Evolutionary conservation across 2,797 vertebrate genomes (phyloP).

Genomic region (Acipenser ruthenus): DNA sequence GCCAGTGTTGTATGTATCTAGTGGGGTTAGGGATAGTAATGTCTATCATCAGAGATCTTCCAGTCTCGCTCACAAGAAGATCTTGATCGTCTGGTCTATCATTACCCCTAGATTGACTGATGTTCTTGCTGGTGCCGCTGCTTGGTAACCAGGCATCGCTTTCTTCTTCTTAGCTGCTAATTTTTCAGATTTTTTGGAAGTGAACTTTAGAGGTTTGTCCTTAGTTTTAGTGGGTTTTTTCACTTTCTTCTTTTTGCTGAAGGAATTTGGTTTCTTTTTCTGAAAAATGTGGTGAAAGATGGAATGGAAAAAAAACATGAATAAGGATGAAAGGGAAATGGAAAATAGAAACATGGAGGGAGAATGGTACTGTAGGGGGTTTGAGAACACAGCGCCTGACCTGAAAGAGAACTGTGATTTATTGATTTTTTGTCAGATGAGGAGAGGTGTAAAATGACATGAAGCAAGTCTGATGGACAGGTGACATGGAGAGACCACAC

Average conservation of each 20-base stretch:
- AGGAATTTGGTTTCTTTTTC: constrained; percentile 86
- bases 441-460: constrained; percentile 26
- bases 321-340: constrained; percentile 50
- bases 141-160: constrained; percentile 70
- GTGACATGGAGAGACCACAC: constrained; percentile 33
- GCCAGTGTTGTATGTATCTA: constrained; percentile 59
- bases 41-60: constrained; percentile 89
- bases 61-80: constrained; percentile 62
- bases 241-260: constrained; percentile 85
- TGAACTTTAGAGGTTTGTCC: constrained; percentile 75
- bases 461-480: constrained; percentile 22
- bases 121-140: constrained; percentile 68
- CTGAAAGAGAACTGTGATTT: constrained; percentile 35
- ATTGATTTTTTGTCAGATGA: constrained; percentile 19
- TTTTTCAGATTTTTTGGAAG: constrained; percentile 79
- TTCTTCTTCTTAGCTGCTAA: constrained; percentile 83
- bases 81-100: constrained; percentile 80
- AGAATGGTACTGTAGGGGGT: not conserved
- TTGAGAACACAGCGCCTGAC: constrained; percentile 23
- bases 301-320: constrained; percentile 64
- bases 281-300: constrained; percentile 76
- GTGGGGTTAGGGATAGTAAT: constrained; percentile 59
- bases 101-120: constrained; percentile 87
- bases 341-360: constrained; percentile 12
- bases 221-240: constrained; percentile 81